Evolutionary conservation across 2,113 vertebrate species (phyloP), one percentile per base, ranked within the genome.

Genomic region (Uropsilus gracilis): DNA sequence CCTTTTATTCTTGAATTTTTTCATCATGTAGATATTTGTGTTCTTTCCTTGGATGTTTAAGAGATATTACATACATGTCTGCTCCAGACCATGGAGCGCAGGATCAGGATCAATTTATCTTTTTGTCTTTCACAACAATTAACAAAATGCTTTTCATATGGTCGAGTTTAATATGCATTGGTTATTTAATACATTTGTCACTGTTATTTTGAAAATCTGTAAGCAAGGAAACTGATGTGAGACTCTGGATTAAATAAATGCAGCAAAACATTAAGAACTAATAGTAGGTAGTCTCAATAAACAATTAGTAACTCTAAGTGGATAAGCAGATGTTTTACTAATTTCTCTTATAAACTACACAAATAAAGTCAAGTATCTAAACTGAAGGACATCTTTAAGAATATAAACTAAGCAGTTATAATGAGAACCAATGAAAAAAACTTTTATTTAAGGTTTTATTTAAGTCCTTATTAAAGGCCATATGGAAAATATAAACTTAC

Each of bases 401-500:
- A 48, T 72, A 20, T 72, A 55, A 78, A 12, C 63, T 68, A 88
- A 91, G 64, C 5, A 46, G 5, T 90, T 80, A 64, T 26, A 84
- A 80, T 44, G 87, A 84, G n/a, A 93, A 53, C 11, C 64, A 71
- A 42, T 28, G 28, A 72, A 57, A 76, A 76, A 10, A 42, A 3
- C 81, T 28, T 46, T 66, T 46, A 72, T 76, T 84, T 68, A 46
- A 84, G 17, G 20, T 46, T 34, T 71, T 69, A 78, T 13, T 61
- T 78, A 89, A 71, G 39, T 28, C n/a, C 30, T 90, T 80, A 64
- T 66, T 57, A 73, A 92, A 83, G 68, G 17, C 46, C 63, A 95
- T 63, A 78, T 94, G 53, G 48, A 66, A 91, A 92, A 72, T 66
- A 89, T 59, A 66, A 44, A 93, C 95, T 90, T 94, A 83, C 86